These are phyloP conservation scores for Catamblyrhynchus diadema DNA, from an alignment of 2,797 vertebrate species.

Conservation along the genomic window DNA sequence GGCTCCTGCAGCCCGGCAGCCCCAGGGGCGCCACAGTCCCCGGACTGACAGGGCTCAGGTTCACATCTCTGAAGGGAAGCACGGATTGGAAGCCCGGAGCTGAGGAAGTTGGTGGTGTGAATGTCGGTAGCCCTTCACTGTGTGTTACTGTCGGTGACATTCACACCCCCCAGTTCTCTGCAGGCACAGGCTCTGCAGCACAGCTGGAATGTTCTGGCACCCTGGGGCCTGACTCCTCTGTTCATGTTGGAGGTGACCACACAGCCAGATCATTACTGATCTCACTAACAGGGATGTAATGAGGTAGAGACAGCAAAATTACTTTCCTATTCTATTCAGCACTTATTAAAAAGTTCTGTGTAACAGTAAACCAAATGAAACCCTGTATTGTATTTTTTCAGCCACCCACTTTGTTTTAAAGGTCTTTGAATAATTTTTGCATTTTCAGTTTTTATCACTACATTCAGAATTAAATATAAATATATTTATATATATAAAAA, in stretches of 20 bases:
- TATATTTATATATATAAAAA: slow-evolving; percentile 35
- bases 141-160: neutral
- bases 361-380: neutral
- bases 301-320: neutral
- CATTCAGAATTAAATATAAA: slow-evolving; percentile 13
- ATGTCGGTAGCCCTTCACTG: neutral
- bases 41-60: neutral
- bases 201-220: neutral
- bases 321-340: neutral
- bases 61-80: neutral
- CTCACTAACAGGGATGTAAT: neutral
- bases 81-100: neutral
- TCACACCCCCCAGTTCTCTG: neutral
- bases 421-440: slow-evolving; percentile 21
- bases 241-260: neutral
- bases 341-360: neutral
- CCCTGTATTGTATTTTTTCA: slow-evolving; percentile 36
- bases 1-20: neutral
- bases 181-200: neutral
- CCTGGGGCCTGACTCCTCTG: neutral
- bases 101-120: neutral
- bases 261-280: neutral
- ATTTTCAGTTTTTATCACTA: slow-evolving; percentile 47
- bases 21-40: neutral
- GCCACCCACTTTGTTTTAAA: slow-evolving; percentile 13